Percentiles rank a stretch among this genome's conserved stretches.
Conservation (phyloP, 2,797 vertebrate species). For the Stomatorhinus walkeri region DNA sequence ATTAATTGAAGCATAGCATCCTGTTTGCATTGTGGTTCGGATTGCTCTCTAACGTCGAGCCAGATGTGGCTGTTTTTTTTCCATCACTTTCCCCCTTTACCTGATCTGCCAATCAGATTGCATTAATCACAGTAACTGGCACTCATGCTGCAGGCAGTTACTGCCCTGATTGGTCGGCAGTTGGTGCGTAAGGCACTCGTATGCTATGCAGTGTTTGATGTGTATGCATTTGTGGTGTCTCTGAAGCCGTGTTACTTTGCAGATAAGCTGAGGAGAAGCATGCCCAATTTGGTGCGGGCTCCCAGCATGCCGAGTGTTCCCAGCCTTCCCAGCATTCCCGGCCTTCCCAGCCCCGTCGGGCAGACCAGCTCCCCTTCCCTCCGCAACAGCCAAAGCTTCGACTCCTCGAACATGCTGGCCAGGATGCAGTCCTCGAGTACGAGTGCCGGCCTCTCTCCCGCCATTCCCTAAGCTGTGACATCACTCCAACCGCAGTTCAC, state of each 20-base stretch:
- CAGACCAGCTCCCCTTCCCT: constrained; percentile 65
- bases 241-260: constrained; percentile 26
- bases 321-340: constrained; percentile 66
- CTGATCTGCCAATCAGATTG: not conserved
- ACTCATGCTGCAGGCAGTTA: not conserved
- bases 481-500: not conserved
- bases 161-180: not conserved
- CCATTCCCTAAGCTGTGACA: not conserved
- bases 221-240: not conserved
- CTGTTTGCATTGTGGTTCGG: not conserved
- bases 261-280: constrained; percentile 95
- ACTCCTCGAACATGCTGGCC: constrained; percentile 80
- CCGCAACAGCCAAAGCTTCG: constrained; percentile 91
- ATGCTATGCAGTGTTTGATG: not conserved
- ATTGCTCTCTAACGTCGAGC: not conserved
- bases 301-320: constrained; percentile 90
- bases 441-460: constrained; percentile 31
- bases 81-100: not conserved
- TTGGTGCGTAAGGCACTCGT: not conserved
- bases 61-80: not conserved
- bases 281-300: constrained; percentile 90
- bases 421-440: constrained; percentile 90
- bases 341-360: constrained; percentile 49
- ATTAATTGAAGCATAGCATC: not conserved
- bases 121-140: not conserved